Evolutionary conservation across 2,113 vertebrate species (phyloP), one percentile per base, ranked within the genome.

Genomic region (Formicarius rufipectus): DNA sequence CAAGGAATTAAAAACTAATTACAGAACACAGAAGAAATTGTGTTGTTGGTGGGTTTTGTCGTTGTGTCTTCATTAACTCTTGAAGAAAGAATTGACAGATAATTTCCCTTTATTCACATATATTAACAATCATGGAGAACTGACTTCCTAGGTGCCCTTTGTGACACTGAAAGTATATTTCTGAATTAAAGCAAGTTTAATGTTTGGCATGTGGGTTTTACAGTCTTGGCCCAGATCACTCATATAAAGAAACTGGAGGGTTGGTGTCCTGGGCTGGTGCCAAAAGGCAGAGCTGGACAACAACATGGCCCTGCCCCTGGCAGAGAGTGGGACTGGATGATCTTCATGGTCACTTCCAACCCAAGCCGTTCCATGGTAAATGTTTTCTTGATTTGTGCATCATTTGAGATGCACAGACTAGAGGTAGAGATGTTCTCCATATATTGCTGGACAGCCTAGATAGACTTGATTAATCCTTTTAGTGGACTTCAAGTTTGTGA

Each of bases 341-440:
- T 8, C 45, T 76, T 62, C 33, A 2, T 35, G 35, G 55, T 49
- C 4, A 18, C 23, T 56, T 71, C 31, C 27, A 33, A 49, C 9
- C 9, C 35, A 84, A 19, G 19, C 63, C 8, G n/a, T 31, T 35
- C 42, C 44, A 10, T 68, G 30, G 27, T 49, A 23, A 69, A 64
- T 19, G 9, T 44, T 62, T 67, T 77, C 37, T 49, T 75, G 31
- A 1, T 53, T 53, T 82, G 22, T 22, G 60, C 21, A 22, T 39
- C 40, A 19, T 77, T n/a, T 44, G 64, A 58, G 23, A 31, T 28
- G 31, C 0, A 1, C 28, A 45, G 20, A 14, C 6, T 33, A 20
- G 44, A 56, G 27, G 24, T 7, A 22, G 33, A 56, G 30, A 19
- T 60, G 18, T 8, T 71, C 45, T 39, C 9, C 0, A 0, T 28